A percentile compares a stretch with the other conserved stretches of the same genome.
Conservation (phyloP, 2,888 invertebrate species). For the Phania funesta region DNA sequence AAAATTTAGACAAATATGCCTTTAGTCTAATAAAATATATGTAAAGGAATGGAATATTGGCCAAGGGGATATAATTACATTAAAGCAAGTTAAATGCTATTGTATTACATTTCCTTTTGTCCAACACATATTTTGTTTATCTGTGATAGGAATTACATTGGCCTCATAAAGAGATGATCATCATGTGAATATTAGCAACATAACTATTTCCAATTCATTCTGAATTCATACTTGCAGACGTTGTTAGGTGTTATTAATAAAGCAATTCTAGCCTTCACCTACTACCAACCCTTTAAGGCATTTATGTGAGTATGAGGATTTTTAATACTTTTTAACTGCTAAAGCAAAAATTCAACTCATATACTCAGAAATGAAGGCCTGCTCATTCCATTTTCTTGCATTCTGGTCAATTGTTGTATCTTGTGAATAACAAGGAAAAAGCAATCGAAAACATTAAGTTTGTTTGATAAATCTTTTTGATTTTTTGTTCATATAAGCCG, state of each 20-base stretch:
- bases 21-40: too few relatives aligned
- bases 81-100: too few relatives aligned
- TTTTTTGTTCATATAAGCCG: constrained; percentile 47
- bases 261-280: constrained; percentile 59
- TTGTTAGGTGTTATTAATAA: constrained; percentile 53
- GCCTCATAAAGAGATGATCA: not conserved
- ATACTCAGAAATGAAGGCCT: constrained; percentile 5
- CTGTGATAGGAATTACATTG: not conserved
- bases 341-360: not conserved
- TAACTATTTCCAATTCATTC: constrained; percentile 16
- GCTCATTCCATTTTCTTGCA: constrained; percentile 7
- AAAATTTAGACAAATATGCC: too few relatives aligned
- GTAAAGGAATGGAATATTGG: too few relatives aligned
- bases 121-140: not conserved
- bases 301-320: constrained; percentile 43
- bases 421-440: constrained; percentile 9
- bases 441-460: not conserved
- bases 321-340: constrained; percentile 44
- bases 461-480: constrained; percentile 55
- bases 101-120: too few relatives aligned
- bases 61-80: too few relatives aligned
- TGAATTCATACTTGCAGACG: not conserved
- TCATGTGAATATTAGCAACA: not conserved
- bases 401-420: not conserved
- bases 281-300: constrained; percentile 52